Evolutionary conservation across 2,113 vertebrate species (phyloP), one percentile per base, ranked within the genome.

Genomic region (Corydoras maculifer): DNA sequence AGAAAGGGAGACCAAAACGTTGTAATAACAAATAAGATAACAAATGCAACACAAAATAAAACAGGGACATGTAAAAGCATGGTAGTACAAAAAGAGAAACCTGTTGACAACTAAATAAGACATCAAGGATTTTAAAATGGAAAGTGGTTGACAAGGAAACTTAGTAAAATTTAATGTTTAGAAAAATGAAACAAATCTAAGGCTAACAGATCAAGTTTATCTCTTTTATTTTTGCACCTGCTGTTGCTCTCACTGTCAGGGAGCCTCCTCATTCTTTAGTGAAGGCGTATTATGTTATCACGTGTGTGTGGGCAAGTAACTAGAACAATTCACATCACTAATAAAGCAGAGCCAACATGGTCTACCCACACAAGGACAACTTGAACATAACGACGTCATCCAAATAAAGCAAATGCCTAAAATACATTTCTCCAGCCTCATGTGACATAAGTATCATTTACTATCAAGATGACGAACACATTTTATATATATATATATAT

Each of bases 221-320:
- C 14, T 3, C 35, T 43, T 14, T 6, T 31, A 54, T 12, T 11
- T 55, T 10, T 13, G 50, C 15, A 43, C 4, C 54, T 54, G 14
- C 32, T 49, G 50, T 25, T 70, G 14, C 58, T 53, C 13, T 29
- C 53, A 54, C 10, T 53, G 31, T 58, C 49, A 61, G 57, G 62
- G 49, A 49, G 35, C 58, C 54, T 12, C 65, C 49, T 50, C 55
- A 64, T 65, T 51, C 61, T 5, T 57, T 51, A 54, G 57, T 74
- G 71, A 70, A 70, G 68, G 76, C 63, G 63, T 77, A 48, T 10
- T 35, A 68, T 18, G 55, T 64, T 49, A 61, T 50, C 67, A 62
- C 50, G 62, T 73, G 67, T 70, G 70, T 73, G 68, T 75, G 64
- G 67, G 75, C 53, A 58, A 70, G 30, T 43, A 35, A 58, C 68